Evolutionary conservation across 2,888 invertebrate genomes (phyloP), one percentile per base, ranked within the genome.

Genomic region (Calephelis perditalis): DNA sequence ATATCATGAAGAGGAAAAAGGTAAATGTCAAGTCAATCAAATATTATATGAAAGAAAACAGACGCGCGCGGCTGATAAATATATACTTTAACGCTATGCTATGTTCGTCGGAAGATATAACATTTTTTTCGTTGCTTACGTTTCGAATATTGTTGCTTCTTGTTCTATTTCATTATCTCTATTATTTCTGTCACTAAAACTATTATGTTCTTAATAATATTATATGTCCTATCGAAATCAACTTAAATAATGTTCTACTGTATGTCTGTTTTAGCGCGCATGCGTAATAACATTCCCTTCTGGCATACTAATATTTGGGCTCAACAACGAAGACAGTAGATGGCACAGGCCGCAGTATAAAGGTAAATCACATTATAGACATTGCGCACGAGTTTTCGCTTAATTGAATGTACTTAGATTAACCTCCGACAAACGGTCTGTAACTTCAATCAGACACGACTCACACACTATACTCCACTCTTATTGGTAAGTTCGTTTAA

Each of bases 1-100:
- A 64, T 92, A 92, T 74, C 90, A 92, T 75, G 93, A 93, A 87
- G 91, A 91, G 71, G 88, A 81, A 79, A 89, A 91, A 91, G 91
- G 91, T 91, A 91, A 89, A 78, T 82, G 71, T 79, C 76, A 75
- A 79, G 72, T 79, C 75, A 78, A 78, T 81, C 73, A 73, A 78
- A 71, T 79, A 69, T 78, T 73, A 76, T 76, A 74, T 68, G 72
- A 76, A 73, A 72, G 70, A 75, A 72, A 73, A 76, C 72, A 71
- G 65, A 68, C 67, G 70, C 76, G 68, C 71, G 75, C 80, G 82
- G 82, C 87, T 82, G 77, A 77, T 75, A 74, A 78, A 78, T 69
- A 78, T 73, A 70, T 75, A 61, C 59, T 71, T 76, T 87, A 86
- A 87, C 79, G 89, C 89, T 88, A 79, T 70, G 81, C 80, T 79